phyloP scores from a whole-genome alignment of 2,888 invertebrate species.

The Ceraclea dissimilis region DNA sequence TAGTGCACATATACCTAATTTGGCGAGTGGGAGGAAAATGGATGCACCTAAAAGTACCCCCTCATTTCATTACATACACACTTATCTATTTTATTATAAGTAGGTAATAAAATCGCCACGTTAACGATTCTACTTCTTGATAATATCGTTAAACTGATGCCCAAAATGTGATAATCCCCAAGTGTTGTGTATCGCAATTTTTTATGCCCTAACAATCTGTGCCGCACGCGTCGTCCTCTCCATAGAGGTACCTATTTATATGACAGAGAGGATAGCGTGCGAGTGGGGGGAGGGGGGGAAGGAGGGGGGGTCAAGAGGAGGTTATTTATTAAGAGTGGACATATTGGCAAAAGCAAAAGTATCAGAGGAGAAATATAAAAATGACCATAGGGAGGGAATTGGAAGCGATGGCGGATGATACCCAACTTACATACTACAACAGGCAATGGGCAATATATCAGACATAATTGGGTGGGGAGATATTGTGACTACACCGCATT shows the following conservation, averaged over 20 bases:
- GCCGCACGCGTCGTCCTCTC: not conserved
- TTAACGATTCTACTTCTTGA: too few relatives aligned
- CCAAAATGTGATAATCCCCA: too few relatives aligned
- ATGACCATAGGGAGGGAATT: conserved; percentile 23
- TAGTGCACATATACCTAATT: too few relatives aligned
- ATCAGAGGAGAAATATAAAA: conserved; percentile 21
- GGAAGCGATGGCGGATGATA: not conserved
- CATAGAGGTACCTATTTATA: not conserved
- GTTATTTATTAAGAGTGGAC: conserved; percentile 10
- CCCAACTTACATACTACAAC: not conserved
- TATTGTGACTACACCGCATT: not conserved
- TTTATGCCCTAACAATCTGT: not conserved
- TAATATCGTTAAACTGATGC: too few relatives aligned
- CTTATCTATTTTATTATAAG: too few relatives aligned
- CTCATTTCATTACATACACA: too few relatives aligned
- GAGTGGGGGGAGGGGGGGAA: too few relatives aligned
- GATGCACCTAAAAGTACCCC: too few relatives aligned
- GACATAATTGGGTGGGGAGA: conserved; percentile 22
- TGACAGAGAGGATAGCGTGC: too few relatives aligned
- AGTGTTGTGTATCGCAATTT: not conserved
- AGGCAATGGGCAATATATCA: conserved; percentile 18
- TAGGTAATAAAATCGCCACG: too few relatives aligned
- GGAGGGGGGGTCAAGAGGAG: not conserved
- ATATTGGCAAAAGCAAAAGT: conserved; percentile 22
- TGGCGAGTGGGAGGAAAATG: too few relatives aligned